A percentile compares a stretch with the other conserved stretches of the same genome.
phyloP scores from a whole-genome alignment of 2,797 vertebrate genomes.

The Erithacus rubecula region DNA sequence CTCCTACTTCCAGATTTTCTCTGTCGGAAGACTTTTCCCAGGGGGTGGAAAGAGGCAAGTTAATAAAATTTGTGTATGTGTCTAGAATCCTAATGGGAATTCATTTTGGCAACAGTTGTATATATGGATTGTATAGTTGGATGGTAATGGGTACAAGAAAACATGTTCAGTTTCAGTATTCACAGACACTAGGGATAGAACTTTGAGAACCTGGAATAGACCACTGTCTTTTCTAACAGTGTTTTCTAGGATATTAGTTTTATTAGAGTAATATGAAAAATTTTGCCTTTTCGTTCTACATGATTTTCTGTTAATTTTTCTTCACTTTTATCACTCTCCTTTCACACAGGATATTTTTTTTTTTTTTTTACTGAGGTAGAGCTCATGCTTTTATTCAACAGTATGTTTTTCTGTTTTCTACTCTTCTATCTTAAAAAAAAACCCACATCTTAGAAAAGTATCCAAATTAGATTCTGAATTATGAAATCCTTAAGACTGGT shows the following conservation, averaged over 20 bases:
- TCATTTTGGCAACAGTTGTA: neutral
- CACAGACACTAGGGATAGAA: too few species aligned
- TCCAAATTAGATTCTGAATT: neutral
- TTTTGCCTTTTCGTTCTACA: neutral
- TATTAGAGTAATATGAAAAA: neutral
- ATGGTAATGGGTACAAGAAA: neutral
- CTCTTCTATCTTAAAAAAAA: neutral
- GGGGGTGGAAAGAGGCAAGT: neutral
- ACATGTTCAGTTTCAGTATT: neutral
- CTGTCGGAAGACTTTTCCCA: neutral
- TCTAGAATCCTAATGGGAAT: neutral
- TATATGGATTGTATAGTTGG: neutral
- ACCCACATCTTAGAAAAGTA: neutral
- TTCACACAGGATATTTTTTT: neutral
- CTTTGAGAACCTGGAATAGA: neutral
- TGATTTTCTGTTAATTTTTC: neutral
- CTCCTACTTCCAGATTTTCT: neutral
- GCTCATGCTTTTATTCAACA: neutral
- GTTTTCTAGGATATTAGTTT: neutral
- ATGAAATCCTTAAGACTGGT: neutral
- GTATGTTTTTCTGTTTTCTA: neutral
- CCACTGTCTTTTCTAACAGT: neutral
- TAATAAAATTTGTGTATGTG: neutral
- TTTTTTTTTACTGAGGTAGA: neutral
- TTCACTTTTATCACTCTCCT: neutral